A percentile compares a stretch with the other conserved stretches of the same genome.
These are phyloP conservation scores for Taenaris catops DNA, from an alignment of 2,888 invertebrate species.

Conservation along the genomic window DNA sequence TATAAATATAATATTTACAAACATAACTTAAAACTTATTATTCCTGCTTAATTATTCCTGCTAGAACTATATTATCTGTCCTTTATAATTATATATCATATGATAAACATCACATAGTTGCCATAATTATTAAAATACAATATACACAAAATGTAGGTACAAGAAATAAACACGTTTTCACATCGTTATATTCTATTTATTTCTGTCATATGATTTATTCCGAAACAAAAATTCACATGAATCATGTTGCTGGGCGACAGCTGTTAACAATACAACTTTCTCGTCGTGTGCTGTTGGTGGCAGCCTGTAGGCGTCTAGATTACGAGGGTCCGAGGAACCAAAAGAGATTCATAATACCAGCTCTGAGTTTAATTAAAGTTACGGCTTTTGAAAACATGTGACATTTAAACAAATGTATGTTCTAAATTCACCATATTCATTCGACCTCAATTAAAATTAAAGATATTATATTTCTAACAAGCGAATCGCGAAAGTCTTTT, in stretches of 20 bases:
- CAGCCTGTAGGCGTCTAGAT: constrained; percentile 31
- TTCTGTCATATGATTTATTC: constrained; percentile 45
- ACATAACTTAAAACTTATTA: too few species aligned
- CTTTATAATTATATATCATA: too few species aligned
- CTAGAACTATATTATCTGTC: too few species aligned
- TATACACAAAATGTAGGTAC: too few species aligned
- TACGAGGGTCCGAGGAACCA: constrained; percentile 21
- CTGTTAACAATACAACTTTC: constrained; percentile 60
- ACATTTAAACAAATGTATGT: constrained; percentile 1
- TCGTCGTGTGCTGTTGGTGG: constrained; percentile 31
- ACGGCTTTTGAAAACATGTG: constrained; percentile 4
- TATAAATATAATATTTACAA: too few species aligned
- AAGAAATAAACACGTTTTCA: constrained; percentile 4
- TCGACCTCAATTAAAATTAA: too few species aligned
- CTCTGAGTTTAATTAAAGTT: constrained; percentile 9
- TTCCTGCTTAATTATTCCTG: too few species aligned
- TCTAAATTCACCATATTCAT: neutral
- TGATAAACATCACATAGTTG: neutral
- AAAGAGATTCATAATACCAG: constrained; percentile 9
- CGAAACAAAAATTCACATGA: constrained; percentile 55
- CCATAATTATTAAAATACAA: too few species aligned
- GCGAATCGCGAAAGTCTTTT: too few species aligned
- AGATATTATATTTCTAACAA: neutral
- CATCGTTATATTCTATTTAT: constrained; percentile 18
- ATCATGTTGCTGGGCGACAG: constrained; percentile 55